A percentile compares a stretch with the other conserved stretches of the same genome.
Conservation (phyloP, 2,797 vertebrate species). For the Cheirogaleus major region DNA sequence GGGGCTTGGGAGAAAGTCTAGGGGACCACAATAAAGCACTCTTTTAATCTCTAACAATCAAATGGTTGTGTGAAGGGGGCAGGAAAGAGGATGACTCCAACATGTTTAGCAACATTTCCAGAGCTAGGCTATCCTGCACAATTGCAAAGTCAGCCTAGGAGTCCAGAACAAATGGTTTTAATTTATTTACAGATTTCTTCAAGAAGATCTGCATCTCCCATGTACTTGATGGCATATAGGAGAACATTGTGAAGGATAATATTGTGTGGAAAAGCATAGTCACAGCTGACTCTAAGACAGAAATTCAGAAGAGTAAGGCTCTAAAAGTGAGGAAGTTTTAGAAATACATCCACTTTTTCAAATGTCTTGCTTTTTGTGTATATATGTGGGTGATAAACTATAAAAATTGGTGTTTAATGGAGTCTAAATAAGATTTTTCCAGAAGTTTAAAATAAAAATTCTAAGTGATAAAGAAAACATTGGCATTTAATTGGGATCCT, state of each 20-base stretch:
- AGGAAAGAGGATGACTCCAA: not conserved
- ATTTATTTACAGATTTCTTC: not conserved
- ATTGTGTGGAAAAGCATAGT: not conserved
- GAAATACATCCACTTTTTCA: not conserved
- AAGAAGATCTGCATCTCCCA: not conserved
- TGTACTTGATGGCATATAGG: not conserved
- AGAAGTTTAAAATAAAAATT: slow-evolving; percentile 29
- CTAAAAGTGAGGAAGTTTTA: not conserved
- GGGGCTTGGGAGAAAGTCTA: slow-evolving; percentile 11
- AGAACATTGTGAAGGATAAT: not conserved
- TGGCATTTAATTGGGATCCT: not conserved
- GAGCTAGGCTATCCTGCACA: not conserved
- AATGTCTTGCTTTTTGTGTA: not conserved
- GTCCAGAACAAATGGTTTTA: not conserved
- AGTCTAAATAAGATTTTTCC: not conserved
- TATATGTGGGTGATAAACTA: not conserved
- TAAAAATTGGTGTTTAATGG: not conserved
- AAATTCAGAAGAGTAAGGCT: not conserved
- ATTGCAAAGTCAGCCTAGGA: not conserved
- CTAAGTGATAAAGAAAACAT: not conserved
- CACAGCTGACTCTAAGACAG: not conserved
- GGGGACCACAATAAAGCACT: not conserved
- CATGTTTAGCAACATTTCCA: not conserved
- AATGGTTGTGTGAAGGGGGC: not conserved
- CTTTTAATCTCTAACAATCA: not conserved